Percentiles rank a stretch among this genome's conserved stretches.
These are phyloP conservation scores for Maniola jurtina DNA, from an alignment of 1,140 invertebrate species.

Conservation along the genomic window DNA sequence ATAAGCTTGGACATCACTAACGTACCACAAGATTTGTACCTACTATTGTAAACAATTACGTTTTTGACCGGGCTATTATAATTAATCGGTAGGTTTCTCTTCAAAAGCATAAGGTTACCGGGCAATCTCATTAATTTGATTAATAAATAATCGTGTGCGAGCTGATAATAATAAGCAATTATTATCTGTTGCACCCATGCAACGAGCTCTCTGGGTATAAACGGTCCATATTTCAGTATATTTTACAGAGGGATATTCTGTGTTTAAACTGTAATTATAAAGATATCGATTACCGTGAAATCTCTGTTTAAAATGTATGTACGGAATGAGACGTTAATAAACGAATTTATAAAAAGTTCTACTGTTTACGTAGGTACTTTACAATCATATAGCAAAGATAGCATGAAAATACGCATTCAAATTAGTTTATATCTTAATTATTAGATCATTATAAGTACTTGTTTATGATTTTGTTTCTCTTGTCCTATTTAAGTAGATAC, in stretches of 20 bases:
- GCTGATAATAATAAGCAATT: conserved; percentile 17
- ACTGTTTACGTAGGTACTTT: too few relatives aligned
- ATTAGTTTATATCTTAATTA: too few relatives aligned
- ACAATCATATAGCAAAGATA: too few relatives aligned
- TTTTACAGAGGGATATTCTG: background rate
- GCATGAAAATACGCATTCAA: too few relatives aligned
- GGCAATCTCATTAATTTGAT: background rate
- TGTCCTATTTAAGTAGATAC: too few relatives aligned
- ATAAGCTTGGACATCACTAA: too few relatives aligned
- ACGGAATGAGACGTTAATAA: too few relatives aligned
- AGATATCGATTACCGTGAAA: background rate
- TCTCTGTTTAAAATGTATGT: background rate
- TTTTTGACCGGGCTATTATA: background rate
- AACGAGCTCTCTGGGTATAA: background rate
- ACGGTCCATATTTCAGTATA: background rate
- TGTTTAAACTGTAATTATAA: background rate
- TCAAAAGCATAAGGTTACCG: background rate
- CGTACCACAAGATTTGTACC: too few relatives aligned
- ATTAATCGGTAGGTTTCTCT: background rate
- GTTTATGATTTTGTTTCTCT: too few relatives aligned
- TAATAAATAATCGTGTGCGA: background rate
- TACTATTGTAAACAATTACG: background rate
- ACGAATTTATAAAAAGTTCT: too few relatives aligned
- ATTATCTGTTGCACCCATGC: conserved; percentile 14
- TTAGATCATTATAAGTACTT: too few relatives aligned